These are phyloP conservation scores for Pyrrhosoma nymphula DNA, from an alignment of 2,888 invertebrate species.

Conservation along the genomic window DNA sequence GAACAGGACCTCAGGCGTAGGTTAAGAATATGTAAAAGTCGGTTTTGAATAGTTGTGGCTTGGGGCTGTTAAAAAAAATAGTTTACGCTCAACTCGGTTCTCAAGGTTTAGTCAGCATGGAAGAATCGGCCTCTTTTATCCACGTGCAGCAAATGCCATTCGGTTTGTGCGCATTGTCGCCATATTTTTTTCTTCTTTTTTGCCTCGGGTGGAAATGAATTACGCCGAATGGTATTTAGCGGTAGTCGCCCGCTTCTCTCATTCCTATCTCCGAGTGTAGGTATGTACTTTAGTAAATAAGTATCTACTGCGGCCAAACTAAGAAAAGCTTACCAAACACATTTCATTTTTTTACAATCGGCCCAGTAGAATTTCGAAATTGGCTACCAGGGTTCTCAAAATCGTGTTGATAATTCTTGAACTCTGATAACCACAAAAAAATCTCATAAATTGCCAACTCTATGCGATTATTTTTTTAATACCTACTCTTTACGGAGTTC, in stretches of 20 bases:
- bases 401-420: too few relatives aligned
- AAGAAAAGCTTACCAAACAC: neutral
- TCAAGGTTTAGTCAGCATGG: neutral
- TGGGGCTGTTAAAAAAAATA: neutral
- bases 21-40: neutral
- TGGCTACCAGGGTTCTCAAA: neutral
- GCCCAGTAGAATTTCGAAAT: neutral
- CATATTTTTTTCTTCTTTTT: neutral
- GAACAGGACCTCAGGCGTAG: neutral
- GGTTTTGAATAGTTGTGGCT: neutral
- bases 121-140: neutral
- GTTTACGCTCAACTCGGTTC: neutral
- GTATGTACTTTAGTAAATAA: neutral
- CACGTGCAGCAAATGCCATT: neutral
- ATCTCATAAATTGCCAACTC: neutral
- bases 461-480: too few relatives aligned
- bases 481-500: neutral
- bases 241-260: neutral
- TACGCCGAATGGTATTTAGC: neutral
- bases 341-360: neutral
- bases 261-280: neutral
- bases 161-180: neutral
- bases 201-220: neutral
- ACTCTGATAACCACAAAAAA: neutral
- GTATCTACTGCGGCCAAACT: neutral